phyloP scores from a whole-genome alignment of 2,113 vertebrate species.

The Stercorarius parasiticus region DNA sequence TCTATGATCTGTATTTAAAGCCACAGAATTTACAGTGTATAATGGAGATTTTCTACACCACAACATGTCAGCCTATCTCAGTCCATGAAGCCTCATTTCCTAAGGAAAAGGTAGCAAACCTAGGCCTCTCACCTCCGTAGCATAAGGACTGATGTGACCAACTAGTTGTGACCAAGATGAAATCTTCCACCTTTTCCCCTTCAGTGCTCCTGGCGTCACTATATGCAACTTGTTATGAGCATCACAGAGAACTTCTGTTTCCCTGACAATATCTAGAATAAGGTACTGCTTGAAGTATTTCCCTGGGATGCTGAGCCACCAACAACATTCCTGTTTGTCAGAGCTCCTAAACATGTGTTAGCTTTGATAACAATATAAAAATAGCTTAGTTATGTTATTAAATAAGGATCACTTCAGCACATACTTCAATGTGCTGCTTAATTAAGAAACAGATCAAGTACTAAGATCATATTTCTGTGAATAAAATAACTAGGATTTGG shows the following conservation, averaged over 20 bases:
- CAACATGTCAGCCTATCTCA: not conserved
- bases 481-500: not conserved
- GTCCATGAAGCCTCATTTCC: rapidly evolving
- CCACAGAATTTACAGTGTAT: not conserved
- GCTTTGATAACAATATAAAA: not conserved
- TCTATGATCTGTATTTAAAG: not conserved
- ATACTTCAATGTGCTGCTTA: not conserved
- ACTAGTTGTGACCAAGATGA: not conserved
- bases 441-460: not conserved
- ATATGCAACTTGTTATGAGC: not conserved
- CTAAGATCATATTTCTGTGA: not conserved
- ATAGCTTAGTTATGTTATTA: not conserved
- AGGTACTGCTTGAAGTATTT: not conserved
- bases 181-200: not conserved
- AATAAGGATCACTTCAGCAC: not conserved
- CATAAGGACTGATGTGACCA: not conserved
- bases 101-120: not conserved
- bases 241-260: not conserved
- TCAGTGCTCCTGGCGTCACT: too few species aligned
- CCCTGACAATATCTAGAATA: not conserved
- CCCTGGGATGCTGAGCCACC: rapidly evolving
- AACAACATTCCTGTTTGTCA: not conserved
- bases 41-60: not conserved
- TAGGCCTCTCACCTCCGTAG: not conserved
- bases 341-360: not conserved